Evolutionary conservation across 2,797 vertebrate genomes (phyloP).

Genomic region (Manis crassicaudata): DNA sequence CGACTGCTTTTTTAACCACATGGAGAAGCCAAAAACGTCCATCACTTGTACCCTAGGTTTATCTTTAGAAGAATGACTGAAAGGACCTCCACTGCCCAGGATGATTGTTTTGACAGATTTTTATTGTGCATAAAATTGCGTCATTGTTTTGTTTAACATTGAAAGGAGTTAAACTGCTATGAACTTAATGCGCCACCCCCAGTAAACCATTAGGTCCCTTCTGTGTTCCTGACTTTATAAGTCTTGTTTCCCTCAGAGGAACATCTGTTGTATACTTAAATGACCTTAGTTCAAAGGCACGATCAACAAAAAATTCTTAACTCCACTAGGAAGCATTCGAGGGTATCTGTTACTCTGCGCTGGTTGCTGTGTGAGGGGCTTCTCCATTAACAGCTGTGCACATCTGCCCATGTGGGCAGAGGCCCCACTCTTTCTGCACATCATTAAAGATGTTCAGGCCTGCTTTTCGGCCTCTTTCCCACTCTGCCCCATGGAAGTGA

Average conservation of each 20-base stretch:
- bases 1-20: not conserved
- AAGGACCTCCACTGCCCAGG: conserved; percentile 74
- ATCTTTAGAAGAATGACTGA: conserved; percentile 73
- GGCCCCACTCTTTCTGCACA: conserved; percentile 87
- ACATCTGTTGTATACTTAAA: conserved; percentile 84
- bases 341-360: conserved; percentile 70
- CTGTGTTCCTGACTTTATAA: conserved; percentile 79
- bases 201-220: conserved; percentile 75
- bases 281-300: conserved; percentile 85
- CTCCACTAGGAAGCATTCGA: conserved; percentile 74
- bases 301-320: conserved; percentile 80
- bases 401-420: conserved; percentile 89
- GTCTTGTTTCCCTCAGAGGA: conserved; percentile 81
- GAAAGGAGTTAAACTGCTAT: conserved; percentile 77
- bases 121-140: conserved; percentile 79
- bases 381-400: conserved; percentile 92
- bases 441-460: conserved; percentile 82
- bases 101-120: conserved; percentile 81
- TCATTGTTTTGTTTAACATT: conserved; percentile 82
- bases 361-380: conserved; percentile 85
- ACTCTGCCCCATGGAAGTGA: conserved; percentile 61
- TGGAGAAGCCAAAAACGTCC: not conserved
- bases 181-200: conserved; percentile 68
- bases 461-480: conserved; percentile 62
- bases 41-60: conserved; percentile 51